Percentiles rank a stretch among this genome's conserved stretches.
phyloP scores from a whole-genome alignment of 2,888 invertebrate species.

The Agrochola circellaris region DNA sequence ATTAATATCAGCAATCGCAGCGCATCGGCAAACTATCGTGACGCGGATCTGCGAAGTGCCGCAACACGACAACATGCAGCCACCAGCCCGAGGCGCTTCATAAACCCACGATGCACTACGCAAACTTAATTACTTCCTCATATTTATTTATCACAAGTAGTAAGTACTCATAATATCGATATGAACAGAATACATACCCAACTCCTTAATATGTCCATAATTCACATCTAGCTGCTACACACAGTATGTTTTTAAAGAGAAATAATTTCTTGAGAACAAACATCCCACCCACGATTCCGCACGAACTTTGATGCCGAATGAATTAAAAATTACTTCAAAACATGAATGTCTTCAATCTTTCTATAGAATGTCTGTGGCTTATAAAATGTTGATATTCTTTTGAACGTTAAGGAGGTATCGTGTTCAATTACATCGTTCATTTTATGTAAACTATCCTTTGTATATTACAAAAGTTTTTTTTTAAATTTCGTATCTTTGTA shows the following conservation, averaged over 20 bases:
- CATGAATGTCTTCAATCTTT: slow-evolving; percentile 31
- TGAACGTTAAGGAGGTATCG: slow-evolving; percentile 27
- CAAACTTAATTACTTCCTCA: slow-evolving; percentile 48
- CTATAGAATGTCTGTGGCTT: slow-evolving; percentile 25
- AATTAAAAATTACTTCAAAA: slow-evolving; percentile 51
- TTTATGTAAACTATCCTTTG: slow-evolving; percentile 37
- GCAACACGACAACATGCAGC: slow-evolving; percentile 46
- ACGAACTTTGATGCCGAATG: slow-evolving; percentile 32
- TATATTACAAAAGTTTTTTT: slow-evolving; percentile 34
- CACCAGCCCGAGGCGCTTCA: slow-evolving; percentile 68
- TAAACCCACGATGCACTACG: slow-evolving; percentile 55
- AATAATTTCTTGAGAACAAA: slow-evolving; percentile 19
- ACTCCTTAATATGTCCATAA: slow-evolving; percentile 3
- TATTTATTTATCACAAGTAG: slow-evolving; percentile 7
- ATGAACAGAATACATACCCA: background rate
- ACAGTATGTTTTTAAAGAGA: slow-evolving; percentile 15
- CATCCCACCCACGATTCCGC: slow-evolving; percentile 31
- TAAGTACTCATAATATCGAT: background rate
- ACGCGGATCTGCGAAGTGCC: slow-evolving; percentile 45
- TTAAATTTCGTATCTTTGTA: slow-evolving; percentile 69
- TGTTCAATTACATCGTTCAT: slow-evolving; percentile 40
- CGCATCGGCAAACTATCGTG: slow-evolving; percentile 67
- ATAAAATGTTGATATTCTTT: slow-evolving; percentile 34
- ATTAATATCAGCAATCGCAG: slow-evolving; percentile 83
- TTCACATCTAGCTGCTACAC: background rate